Percentiles rank a stretch among this genome's conserved stretches.
Evolutionary conservation across 2,113 vertebrate species (phyloP).

Genomic region (Pardalotus punctatus): DNA sequence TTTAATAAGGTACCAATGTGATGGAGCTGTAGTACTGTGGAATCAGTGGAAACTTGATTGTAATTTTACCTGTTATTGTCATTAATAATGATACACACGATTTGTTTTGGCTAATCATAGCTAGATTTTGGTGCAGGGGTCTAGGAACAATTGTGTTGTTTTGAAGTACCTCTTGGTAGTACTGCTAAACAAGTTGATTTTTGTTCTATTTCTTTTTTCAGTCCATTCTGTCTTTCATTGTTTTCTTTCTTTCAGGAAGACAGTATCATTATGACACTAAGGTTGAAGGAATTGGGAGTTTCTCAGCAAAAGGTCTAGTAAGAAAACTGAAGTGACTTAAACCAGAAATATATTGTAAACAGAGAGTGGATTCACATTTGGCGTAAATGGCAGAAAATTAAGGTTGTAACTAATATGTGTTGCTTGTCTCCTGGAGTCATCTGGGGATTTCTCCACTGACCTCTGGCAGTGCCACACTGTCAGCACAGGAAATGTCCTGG

Average conservation of each 20-base stretch:
- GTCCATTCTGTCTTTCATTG: not conserved
- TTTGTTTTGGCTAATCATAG: not conserved
- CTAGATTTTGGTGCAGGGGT: not conserved
- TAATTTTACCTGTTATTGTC: not conserved
- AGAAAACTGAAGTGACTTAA: not conserved
- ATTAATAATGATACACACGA: not conserved
- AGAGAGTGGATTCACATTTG: not conserved
- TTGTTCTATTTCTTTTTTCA: not conserved
- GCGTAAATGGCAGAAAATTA: not conserved
- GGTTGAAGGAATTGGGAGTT: not conserved
- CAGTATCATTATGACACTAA: not conserved
- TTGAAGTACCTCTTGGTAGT: not conserved
- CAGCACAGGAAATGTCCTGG: not conserved
- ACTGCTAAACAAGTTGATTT: not conserved
- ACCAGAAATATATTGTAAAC: not conserved
- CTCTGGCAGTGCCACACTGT: not conserved
- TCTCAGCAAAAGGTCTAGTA: not conserved
- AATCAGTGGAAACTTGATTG: not conserved
- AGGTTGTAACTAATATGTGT: not conserved
- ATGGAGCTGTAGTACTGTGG: not conserved
- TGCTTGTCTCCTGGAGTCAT: not conserved
- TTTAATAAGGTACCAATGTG: not conserved
- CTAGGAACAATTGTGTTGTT: not conserved
- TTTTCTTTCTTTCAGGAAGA: not conserved
- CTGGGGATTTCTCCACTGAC: not conserved